Evolutionary conservation across 2,113 vertebrate genomes (phyloP).

Genomic region (Corythoichthys haematopterus): DNA sequence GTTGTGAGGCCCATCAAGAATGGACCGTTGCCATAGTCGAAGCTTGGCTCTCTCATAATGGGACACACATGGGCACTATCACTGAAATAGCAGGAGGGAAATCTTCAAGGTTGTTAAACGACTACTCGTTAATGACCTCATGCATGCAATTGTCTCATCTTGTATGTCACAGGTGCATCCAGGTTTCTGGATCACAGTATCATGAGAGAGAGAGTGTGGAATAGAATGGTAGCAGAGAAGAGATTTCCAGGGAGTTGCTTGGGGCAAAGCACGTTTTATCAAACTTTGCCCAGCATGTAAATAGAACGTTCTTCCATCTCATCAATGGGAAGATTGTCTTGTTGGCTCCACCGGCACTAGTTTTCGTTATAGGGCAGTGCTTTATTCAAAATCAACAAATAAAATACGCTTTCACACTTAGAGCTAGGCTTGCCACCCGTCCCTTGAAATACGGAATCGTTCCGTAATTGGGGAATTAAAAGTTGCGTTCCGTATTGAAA

Average conservation of each 20-base stretch:
- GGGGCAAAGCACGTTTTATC: constrained; percentile 17
- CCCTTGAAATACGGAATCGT: too few relatives aligned
- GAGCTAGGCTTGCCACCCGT: too few relatives aligned
- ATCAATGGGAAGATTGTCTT: constrained; percentile 28
- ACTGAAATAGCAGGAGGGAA: constrained; percentile 22
- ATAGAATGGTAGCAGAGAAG: constrained; percentile 30
- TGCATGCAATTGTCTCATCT: constrained; percentile 47
- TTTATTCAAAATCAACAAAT: constrained; percentile 19
- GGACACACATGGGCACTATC: constrained; percentile 53
- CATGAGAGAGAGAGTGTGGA: constrained; percentile 21
- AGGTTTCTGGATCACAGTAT: constrained; percentile 36
- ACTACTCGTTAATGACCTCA: constrained; percentile 46
- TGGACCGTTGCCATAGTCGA: constrained; percentile 22
- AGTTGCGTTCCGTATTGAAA: too few relatives aligned
- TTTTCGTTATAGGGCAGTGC: constrained; percentile 31
- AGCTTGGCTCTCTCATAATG: constrained; percentile 47
- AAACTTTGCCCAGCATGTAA: constrained; percentile 28
- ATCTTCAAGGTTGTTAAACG: constrained; percentile 37
- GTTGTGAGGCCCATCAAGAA: not conserved
- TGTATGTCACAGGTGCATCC: constrained; percentile 48
- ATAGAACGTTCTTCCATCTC: constrained; percentile 17
- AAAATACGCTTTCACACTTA: constrained; percentile 16
- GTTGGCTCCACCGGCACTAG: constrained; percentile 12
- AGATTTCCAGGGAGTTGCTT: constrained; percentile 23
- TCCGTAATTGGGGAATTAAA: too few relatives aligned